Base-by-base conservation (phyloP, 1,140 invertebrate species). In the Calliopsis andreniformis region DNA sequence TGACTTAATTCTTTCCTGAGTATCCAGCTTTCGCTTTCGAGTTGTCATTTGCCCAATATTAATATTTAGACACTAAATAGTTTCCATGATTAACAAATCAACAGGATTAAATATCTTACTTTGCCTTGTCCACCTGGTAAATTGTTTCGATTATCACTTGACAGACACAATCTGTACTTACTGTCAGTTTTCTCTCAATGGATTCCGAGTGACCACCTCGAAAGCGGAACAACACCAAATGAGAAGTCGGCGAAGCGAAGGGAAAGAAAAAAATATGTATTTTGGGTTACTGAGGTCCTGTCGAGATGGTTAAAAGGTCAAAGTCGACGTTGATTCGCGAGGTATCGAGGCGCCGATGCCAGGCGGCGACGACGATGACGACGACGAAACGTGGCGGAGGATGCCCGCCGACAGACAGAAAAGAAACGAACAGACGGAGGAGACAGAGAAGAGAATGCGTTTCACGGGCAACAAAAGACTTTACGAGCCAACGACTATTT, bases 401-500 rank as follows among this genome's bases (percentile, higher is more conserved):
- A 53, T 30, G 30, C 25, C 47, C 51, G 56, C 63, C 45, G 55
- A 69, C 63, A 59, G 43, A 80, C 68, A 86, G 77, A 82, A 78
- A 79, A 80, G 78, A 42, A 68, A 53, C 23, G 64, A 39, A 39
- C 4, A 72, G 78, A 80, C 30, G 66, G 61, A 53, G 75, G 35
- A 16, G 32, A 25, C 58, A 25, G 25, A 55, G 61, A 56, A 63
- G 62, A 75, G 71, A 75, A 79, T 73, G 59, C 39, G 58, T 35
- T 58, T 80, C 73, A 68, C 70, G 51, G 47, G 39, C 67, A 71
- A 80, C 64, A 71, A 68, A 82, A 77, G 49, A 68, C 71, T 82
- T 82, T 79, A 82, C 66, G 79, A 82, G 63, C 25, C 30, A 39
- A 53, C 59, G 61, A 72, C 67, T 82, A 81, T 82, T 82, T 82